A percentile compares a stretch with the other conserved stretches of the same genome.
These are phyloP conservation scores for Petrocephalus microphthalmus DNA, from an alignment of 2,113 vertebrate species.

Conservation along the genomic window DNA sequence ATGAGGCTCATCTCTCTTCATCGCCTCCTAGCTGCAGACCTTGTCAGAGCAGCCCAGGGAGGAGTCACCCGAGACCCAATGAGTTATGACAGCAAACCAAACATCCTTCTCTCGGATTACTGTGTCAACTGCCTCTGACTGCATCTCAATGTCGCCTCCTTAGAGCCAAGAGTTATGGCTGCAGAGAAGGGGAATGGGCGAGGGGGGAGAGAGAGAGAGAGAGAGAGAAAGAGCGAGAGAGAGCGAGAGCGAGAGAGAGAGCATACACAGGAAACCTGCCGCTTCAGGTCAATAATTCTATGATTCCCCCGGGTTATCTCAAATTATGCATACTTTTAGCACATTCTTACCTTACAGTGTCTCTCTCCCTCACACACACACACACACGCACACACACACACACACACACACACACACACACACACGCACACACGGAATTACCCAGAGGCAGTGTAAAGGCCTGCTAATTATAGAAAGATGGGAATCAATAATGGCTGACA, in stretches of 20 bases:
- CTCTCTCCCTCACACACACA: conserved; percentile 15
- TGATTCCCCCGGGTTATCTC: conserved; percentile 18
- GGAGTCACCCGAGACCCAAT: conserved; percentile 25
- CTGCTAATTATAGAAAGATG: conserved; percentile 36
- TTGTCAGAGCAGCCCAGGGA: conserved; percentile 26
- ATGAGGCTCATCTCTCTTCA: conserved; percentile 30
- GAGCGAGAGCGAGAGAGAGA: conserved; percentile 1
- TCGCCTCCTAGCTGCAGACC: conserved; percentile 26
- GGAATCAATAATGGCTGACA: conserved; percentile 37
- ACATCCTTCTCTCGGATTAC: conserved; percentile 42
- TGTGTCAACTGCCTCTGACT: conserved; percentile 20
- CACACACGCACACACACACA: conserved; percentile 13
- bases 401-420: conserved; percentile 20
- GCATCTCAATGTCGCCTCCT: conserved; percentile 9
- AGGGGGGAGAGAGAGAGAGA: conserved; percentile 19
- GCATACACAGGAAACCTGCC: neutral
- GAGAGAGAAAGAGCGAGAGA: conserved; percentile 27
- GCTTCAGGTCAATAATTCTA: conserved; percentile 18
- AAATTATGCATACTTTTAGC: conserved; percentile 32
- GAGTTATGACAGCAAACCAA: conserved; percentile 46
- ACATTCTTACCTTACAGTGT: conserved; percentile 19
- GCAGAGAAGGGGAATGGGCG: neutral
- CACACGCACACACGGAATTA: neutral
- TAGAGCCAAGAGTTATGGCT: conserved; percentile 12
- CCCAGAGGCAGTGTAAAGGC: conserved; percentile 19